Base-by-base conservation (phyloP, 2,888 invertebrate genomes). In the Frankliniella intonsa region DNA sequence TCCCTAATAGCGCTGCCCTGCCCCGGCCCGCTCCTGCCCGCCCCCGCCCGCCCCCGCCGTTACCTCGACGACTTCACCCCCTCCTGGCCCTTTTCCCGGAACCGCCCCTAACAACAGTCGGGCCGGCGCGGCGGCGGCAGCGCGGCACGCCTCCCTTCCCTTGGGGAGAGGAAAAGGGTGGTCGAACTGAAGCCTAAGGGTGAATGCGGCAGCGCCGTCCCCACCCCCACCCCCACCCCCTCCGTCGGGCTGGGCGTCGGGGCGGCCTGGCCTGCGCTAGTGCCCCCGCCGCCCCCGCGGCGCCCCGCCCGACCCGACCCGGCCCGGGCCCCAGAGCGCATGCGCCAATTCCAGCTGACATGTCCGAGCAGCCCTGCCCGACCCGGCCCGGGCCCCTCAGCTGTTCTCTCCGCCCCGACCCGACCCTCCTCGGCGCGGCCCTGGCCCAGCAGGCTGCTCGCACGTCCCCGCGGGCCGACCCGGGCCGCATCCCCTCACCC, bases 271-370 rank as follows among this genome's bases (percentile, higher is more conserved):
- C 62, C 55, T 55, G 55, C 55, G 55, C 55, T 19, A 55, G 55
- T 55, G 17, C 22, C 69, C 69, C 69, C 69, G 25, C 69, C 69
- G 69, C n/a, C 7, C 69, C 69, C 69, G 22, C 69, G 25, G 25
- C 25, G 62, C 62, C 62, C 69, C 69, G 22, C 69, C 22, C 3
- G 69, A 22, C 69, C 69, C 55, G 55, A 9, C 55, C 12, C 55
- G 51, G 51, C 51, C 22, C 69, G 55, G 55, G 0, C 55, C 69
- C 22, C 69, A 76, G 11, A 8, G 69, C 69, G 69, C 69, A 76
- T 76, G 69, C 69, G 69, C 69, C 69, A 76, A 76, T 76, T 25
- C 69, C 69, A 76, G 69, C 69, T 76, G 69, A 76, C 69, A 76
- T 76, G 69, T 76, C 69, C 69, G 69, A 25, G 69, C 25, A 3